Percentiles rank a stretch among this genome's conserved stretches.
phyloP scores from a whole-genome alignment of 2,888 invertebrate genomes.

The Stictocephala bisonia region DNA sequence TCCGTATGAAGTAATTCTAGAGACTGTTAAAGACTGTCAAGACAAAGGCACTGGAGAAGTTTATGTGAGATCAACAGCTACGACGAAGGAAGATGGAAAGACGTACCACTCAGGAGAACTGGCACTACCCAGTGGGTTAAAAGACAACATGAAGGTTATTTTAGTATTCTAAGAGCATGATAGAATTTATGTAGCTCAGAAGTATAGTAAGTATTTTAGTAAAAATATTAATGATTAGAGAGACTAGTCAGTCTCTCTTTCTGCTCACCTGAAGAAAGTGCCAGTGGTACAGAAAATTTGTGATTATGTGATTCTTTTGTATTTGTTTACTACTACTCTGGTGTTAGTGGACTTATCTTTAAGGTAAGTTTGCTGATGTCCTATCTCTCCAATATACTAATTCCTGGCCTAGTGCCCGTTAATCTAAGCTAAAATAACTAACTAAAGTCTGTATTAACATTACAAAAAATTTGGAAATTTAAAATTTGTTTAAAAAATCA shows the following conservation, averaged over 20 bases:
- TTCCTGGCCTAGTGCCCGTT: too few species aligned
- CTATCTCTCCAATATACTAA: too few species aligned
- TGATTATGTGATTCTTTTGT: too few species aligned
- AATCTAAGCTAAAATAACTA: too few species aligned
- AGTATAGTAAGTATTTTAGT: background rate
- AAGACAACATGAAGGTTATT: constrained; percentile 1
- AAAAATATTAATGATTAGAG: too few species aligned
- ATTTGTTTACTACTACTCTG: too few species aligned
- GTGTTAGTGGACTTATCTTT: too few species aligned
- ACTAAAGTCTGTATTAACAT: too few species aligned
- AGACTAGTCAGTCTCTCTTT: too few species aligned
- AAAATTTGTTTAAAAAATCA: background rate
- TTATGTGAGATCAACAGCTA: background rate
- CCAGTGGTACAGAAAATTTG: too few species aligned
- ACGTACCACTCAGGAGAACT: background rate
- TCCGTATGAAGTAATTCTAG: background rate
- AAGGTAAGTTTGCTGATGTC: too few species aligned
- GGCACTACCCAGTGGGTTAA: background rate
- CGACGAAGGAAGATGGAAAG: background rate
- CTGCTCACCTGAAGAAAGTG: too few species aligned
- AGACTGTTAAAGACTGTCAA: background rate
- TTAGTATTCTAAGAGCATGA: background rate
- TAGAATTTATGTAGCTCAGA: background rate
- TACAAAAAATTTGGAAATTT: background rate
- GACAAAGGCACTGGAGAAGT: constrained; percentile 10